Base-by-base conservation (phyloP, 35 echinoderm and acorn worm species). In the Diadema setosum region DNA sequence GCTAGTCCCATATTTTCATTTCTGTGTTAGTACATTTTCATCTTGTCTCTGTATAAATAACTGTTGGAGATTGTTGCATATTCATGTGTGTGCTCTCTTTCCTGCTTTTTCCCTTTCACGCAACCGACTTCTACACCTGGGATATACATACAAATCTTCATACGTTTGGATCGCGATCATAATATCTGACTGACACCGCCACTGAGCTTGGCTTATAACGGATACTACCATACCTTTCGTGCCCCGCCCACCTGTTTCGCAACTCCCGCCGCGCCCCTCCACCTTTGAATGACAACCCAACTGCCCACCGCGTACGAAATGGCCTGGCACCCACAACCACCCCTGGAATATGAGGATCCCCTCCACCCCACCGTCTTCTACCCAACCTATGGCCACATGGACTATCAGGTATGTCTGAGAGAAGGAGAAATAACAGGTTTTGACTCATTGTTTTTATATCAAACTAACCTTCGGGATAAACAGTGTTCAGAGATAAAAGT, bases 321-420 rank as follows among this genome's bases (percentile, higher is more conserved):
- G 73, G 73, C 73, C 18, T 78, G 73, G 61, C 88, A 81, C 42
- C 88, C 81, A 16, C 88, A 81, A 69, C 88, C 88, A 2, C 59
- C 88, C 20, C 58, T 90, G 88, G 88, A 90, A 90, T 90, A 90
- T 39, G 58, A 83, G 35, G 80, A 90, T 63, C 56, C 82, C 45
- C 82, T 90, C 30, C 87, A 81, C 21, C 83, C 83, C 12, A 83
- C 88, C 1, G 81, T 90, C 64, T 84, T 83, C 81, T 90, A 90
- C 61, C 88, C 88, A 32, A 20, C 88, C 0, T 90, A 90, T 48
- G 88, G 88, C 69, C 88, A 80, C 25, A 84, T 90, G 88, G 88
- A 90, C 25, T 90, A 90, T 73, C 88, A 90, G 88, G 88, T 90
- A 90, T 43, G 56, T n/a, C n/a, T n/a, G n/a, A n/a, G n/a, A n/a